Base-by-base conservation (phyloP, 1,140 invertebrate species). In the Zaprionus tsacasi region DNA sequence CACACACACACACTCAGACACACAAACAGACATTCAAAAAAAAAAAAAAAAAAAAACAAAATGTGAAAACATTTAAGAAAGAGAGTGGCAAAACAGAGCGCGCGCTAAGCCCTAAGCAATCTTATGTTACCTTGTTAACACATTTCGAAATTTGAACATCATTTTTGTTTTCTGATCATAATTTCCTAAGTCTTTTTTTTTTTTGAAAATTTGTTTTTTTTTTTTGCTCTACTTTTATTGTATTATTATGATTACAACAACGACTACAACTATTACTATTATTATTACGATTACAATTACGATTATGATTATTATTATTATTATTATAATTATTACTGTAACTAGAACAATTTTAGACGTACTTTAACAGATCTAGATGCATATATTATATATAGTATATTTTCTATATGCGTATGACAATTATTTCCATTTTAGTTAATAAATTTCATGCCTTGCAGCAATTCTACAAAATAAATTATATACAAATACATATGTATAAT, bases 391-490 rank as follows among this genome's bases (percentile, higher is more conserved):
- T 40, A 57, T 33, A 60, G 15, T 45, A 3, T 48, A 48, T 35
- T 50, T 58, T 40, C 8, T 38, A 58, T 48, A 57, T 69, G 25
- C 54, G 50, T 65, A 70, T 70, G 66, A 63, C 66, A 75, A 69
- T 71, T 71, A 76, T 71, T 76, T 76, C 68, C 73, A 76, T 71
- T 76, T 71, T 76, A 76, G 73, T 76, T 76, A 71, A 76, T 76
- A 72, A 45, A 66, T 56, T 54, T 30, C 15, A 59, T 65, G 59
- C 70, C 45, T 66, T 50, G 30, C 30, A 65, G 64, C 64, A 73
- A 58, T 72, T 66, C 61, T 76, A 76, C 52, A 66, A 76, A 76
- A 76, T 76, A 76, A 76, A 76, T 72, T 72, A 76, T 61, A 63
- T 59, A 59, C 55, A 50, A 57, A 57, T 68, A 59, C 17, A 36